Conservation (phyloP, 2,113 vertebrate species). For the Nothobranchius kuhntae region DNA sequence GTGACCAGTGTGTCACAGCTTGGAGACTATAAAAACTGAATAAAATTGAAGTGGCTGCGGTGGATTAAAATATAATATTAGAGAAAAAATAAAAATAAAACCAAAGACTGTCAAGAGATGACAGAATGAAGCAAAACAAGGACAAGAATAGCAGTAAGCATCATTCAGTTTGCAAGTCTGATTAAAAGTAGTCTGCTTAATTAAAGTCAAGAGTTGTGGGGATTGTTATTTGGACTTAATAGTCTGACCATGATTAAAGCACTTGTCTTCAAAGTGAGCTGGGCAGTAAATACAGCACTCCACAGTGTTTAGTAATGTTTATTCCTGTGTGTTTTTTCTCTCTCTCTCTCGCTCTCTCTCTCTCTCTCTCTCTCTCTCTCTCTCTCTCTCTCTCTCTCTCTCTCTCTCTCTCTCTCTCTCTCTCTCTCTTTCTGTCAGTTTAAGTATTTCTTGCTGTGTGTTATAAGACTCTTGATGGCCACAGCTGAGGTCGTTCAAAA, state of each 20-base stretch:
- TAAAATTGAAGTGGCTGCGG: background rate
- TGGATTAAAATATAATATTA: background rate
- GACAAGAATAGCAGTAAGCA: background rate
- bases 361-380: background rate
- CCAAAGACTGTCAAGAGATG: background rate
- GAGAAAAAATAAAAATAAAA: background rate
- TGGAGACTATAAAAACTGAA: background rate
- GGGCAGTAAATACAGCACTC: conserved; percentile 6
- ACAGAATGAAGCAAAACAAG: background rate
- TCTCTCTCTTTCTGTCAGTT: background rate
- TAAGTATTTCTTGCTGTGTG: conserved; percentile 12
- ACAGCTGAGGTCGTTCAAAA: conserved; percentile 45
- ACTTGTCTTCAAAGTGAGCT: conserved; percentile 28
- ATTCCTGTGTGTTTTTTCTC: background rate
- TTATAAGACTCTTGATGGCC: conserved; percentile 13
- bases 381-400: background rate
- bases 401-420: background rate
- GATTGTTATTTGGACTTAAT: conserved; percentile 47
- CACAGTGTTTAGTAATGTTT: conserved; percentile 11
- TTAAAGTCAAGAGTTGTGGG: conserved; percentile 20
- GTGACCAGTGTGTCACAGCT: too few relatives aligned
- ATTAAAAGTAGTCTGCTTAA: conserved; percentile 22
- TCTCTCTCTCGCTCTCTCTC: background rate
- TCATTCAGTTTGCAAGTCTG: conserved; percentile 2
- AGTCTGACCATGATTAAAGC: conserved; percentile 32